Evolutionary conservation across 2,113 vertebrate species (phyloP), one percentile per base, ranked within the genome.

Genomic region (Pongo pygmaeus): DNA sequence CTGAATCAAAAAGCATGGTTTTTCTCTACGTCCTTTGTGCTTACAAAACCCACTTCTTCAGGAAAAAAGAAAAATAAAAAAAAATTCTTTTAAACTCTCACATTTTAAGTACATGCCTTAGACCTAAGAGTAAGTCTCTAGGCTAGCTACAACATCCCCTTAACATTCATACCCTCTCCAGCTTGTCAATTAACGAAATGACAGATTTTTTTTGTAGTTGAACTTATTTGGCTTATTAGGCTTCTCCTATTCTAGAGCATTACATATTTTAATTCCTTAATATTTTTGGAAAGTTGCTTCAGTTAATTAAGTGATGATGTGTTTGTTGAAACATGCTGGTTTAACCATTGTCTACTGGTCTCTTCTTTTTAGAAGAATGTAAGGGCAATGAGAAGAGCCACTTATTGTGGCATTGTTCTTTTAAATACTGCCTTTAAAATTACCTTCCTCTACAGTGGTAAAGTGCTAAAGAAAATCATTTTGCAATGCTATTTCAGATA

Each of bases 401-500:
- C 48, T 91, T 84, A 43, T 27, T 72, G n/a, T 38, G 10, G 11
- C 32, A 48, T 7, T 84, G 22, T 40, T 94, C 46, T 91, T 48
- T 80, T 75, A 90, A 79, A 84, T 14, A 79, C 2, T 57, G 30
- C 27, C 38, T 90, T 86, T 85, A 78, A 93, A 92, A 88, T 89
- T 61, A 86, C 50, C 57, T 74, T 94, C 70, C 70, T 74, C 61
- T 70, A 85, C 0, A 32, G 12, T 30, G 48, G 50, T 35, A 30
- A 91, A 91, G 3, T 59, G 46, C n/a, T 70, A 90, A 80, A 78
- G n/a, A 32, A 69, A 95, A 77, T 72, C 52, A 90, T 67, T 89
- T 89, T 86, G 38, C 64, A 93, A 43, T 77, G 79, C 5, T 22
- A 97, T 92, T 74, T 95, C 70, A 95, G 83, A 96, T 18, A 79